phyloP scores from a whole-genome alignment of 2,888 invertebrate genomes.

The Cheilosia urbana region DNA sequence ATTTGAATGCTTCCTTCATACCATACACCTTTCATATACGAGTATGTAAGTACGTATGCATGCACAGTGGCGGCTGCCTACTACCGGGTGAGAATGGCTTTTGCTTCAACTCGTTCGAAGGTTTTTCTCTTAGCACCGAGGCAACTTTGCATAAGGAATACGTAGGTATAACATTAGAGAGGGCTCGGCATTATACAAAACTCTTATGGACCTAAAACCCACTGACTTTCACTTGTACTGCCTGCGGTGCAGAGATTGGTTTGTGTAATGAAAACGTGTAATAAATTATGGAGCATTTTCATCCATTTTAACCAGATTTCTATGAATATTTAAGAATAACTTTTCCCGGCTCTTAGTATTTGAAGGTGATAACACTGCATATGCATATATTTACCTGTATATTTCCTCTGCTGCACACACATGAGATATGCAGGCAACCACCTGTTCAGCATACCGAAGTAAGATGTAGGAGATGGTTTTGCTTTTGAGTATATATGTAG shows the following conservation, averaged over 20 bases:
- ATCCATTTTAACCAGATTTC: constrained; percentile 71
- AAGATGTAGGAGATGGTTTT: constrained; percentile 1
- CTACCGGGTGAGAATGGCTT: constrained; percentile 50
- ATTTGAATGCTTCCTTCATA: constrained; percentile 63
- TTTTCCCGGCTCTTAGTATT: constrained; percentile 35
- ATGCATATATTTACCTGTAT: not conserved
- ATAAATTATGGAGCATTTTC: constrained; percentile 73
- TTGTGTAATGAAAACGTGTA: constrained; percentile 72
- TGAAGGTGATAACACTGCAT: constrained; percentile 35
- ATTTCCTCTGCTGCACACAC: not conserved
- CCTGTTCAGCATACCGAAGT: constrained; percentile 60
- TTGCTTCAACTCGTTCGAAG: constrained; percentile 55
- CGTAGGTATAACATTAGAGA: constrained; percentile 34
- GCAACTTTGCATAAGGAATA: constrained; percentile 48
- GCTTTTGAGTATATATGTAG: too few relatives aligned
- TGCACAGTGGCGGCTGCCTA: constrained; percentile 21
- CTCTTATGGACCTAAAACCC: constrained; percentile 25
- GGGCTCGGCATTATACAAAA: constrained; percentile 17
- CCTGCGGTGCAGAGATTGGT: constrained; percentile 61
- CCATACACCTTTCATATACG: constrained; percentile 15
- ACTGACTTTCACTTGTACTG: constrained; percentile 56
- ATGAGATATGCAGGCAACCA: constrained; percentile 43
- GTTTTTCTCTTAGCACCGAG: constrained; percentile 57
- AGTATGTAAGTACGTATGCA: constrained; percentile 11
- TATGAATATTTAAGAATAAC: constrained; percentile 70